Evolutionary conservation across 2,797 vertebrate species (phyloP), one percentile per base, ranked within the genome.

Genomic region (Limosa lapponica): DNA sequence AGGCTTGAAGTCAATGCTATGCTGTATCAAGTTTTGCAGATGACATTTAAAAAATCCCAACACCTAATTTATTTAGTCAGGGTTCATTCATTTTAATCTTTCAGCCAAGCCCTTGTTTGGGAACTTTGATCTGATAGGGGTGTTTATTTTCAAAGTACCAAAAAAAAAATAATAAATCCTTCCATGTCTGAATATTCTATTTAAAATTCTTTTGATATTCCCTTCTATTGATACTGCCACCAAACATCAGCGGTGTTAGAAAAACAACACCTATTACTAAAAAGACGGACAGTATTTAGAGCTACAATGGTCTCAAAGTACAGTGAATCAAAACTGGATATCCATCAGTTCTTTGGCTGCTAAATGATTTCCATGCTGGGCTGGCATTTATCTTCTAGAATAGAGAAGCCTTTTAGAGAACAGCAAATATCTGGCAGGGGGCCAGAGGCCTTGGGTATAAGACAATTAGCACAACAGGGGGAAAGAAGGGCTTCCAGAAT

Each of bases 291-390:
- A 73, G 32, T 74, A 67, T 87, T 95, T 93, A 92, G 73, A 90
- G 37, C 67, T 75, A 52, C 48, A 85, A 46, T 74, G 41, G 65
- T 70, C 54, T 75, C 2, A 6, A 75, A 91, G 37, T 85, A 77
- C 70, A 78, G 81, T 82, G 71, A 94, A 84, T 78, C 65, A 77
- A 86, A 93, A 81, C 89, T 95, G 72, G 79, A 94, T 91, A 96
- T 91, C 75, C 73, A 94, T 94, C 88, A 65, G 93, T 90, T 94
- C 87, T 94, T 86, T 88, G 66, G 82, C 91, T 80, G 91, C 72
- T 95, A 90, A 94, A 96, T 92, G 34, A 87, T 93, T 96, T 96
- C 93, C 93, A 95, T 94, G 93, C 94, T 96, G 91, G 67, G 91
- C 41, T 90, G 81, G 71, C 86, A 90, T 96, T 97, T 94, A 83